Base-by-base conservation (phyloP, 2,888 invertebrate genomes). In the Campoletis raptor region DNA sequence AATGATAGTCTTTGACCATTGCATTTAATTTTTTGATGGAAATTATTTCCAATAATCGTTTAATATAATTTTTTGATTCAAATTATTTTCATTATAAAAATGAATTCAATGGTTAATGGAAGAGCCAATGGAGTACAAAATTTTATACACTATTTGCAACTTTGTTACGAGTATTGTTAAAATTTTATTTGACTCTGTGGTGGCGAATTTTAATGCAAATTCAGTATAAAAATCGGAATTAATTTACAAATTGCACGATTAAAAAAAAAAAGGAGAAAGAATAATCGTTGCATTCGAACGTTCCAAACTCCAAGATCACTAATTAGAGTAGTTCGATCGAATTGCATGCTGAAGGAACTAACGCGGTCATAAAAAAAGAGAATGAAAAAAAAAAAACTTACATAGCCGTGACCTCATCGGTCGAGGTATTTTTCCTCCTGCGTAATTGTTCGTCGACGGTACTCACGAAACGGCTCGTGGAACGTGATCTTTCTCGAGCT, bases 401-500 rank as follows among this genome's bases (percentile, higher is more conserved):
- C 36, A 78, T 9, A 7, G 79, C 18, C 36, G 82, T 85, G 37
- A 79, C 67, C 52, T 82, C 79, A n/a, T 82, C 61, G 30, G 9
- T 24, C 12, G 72, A 67, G 66, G 54, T 36, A 69, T 74, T 72
- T 36, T 83, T 83, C 69, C 90, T 84, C 66, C 83, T 88, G 21
- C 89, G 90, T 21, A 90, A 52, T 78, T 88, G 86, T 78, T 90
- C 87, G 15, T 89, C 88, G 24, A 88, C 85, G 15, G 86, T 78
- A 24, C 61, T 72, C 1, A 84, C 82, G 61, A 89, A 89, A 79
- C 87, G 88, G 61, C 86, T 88, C 2, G 83, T 86, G 15, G 89
- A 83, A 57, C 89, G 85, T 9, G 87, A 73, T 74, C 89, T 87
- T 80, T 90, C 88, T 36, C 92, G 93, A 1, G 96, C 95, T 88